phyloP scores from a whole-genome alignment of 2,113 vertebrate genomes.

The Chlorodrepanis virens region DNA sequence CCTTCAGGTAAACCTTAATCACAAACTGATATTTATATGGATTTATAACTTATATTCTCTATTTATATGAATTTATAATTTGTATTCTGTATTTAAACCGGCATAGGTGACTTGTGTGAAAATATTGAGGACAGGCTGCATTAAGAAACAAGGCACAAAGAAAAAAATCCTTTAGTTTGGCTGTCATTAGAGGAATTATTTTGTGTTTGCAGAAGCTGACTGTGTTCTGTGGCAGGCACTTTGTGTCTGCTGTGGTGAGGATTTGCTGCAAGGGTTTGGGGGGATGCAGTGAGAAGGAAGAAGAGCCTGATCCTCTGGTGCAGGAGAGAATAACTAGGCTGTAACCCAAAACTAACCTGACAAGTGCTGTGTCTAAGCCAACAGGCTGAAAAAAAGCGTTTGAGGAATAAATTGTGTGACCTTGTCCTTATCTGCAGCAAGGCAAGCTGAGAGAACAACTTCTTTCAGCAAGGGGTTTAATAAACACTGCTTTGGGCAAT shows the following conservation, averaged over 20 bases:
- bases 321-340: not conserved
- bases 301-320: not conserved
- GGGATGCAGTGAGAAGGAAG: not conserved
- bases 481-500: not conserved
- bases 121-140: not conserved
- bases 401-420: not conserved
- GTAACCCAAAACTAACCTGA: not conserved
- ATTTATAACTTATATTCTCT: not conserved
- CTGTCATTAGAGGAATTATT: not conserved
- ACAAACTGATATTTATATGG: not conserved
- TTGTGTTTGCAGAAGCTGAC: not conserved
- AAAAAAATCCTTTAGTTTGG: not conserved
- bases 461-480: not conserved
- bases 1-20: not conserved
- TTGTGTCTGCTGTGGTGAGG: not conserved
- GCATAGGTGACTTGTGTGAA: not conserved
- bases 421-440: not conserved
- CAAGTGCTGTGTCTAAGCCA: not conserved
- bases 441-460: not conserved
- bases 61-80: not conserved
- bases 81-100: not conserved
- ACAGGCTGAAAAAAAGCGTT: not conserved
- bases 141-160: not conserved
- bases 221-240: not conserved
- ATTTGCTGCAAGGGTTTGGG: slow-evolving; percentile 18